Base-by-base conservation (phyloP, 2,113 vertebrate genomes). In the Neoarius graeffei region DNA sequence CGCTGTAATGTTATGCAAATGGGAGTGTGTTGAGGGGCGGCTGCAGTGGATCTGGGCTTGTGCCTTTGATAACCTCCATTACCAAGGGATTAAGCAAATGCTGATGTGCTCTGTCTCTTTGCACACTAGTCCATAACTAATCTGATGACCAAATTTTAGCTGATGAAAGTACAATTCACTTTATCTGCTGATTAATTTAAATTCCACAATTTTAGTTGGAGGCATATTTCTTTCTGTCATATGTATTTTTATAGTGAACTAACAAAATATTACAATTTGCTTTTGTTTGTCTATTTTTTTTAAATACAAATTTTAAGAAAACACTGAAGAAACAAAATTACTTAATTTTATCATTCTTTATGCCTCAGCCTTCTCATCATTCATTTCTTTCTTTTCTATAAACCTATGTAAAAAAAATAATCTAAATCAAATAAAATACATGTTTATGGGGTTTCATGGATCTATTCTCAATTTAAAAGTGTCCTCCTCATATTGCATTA, bases 1-100 rank as follows among this genome's bases (percentile, higher is more conserved):
- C 91, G 92, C 92, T 94, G 94, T 95, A 96, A 95, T 96, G 95
- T 96, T 94, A 96, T 96, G 95, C 92, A 95, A 96, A 96, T 96
- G 92, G 92, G 14, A 91, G 91, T 93, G 90, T 91, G 88, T 89
- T 90, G 92, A 94, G 94, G 91, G 94, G 94, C 90, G 93, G 93
- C 94, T 92, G 94, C 87, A 94, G 94, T 93, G 93, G 93, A 94
- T 95, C 92, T 94, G 93, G 94, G 95, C 93, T 94, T 94, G 94
- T 94, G 94, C 94, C 94, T 94, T 94, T 94, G 89, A 94, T 95
- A 95, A 96, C 95, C 94, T 94, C 91, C 94, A 96, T 96, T 96
- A 96, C 94, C 92, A 93, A 93, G 92, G 95, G 95, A 96, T 96
- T 96, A 96, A 95, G 95, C 94, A 94, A 95, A 96, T 95, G 95